Conservation (phyloP, 2,888 invertebrate genomes). For the Ischnus inquisitorius region DNA sequence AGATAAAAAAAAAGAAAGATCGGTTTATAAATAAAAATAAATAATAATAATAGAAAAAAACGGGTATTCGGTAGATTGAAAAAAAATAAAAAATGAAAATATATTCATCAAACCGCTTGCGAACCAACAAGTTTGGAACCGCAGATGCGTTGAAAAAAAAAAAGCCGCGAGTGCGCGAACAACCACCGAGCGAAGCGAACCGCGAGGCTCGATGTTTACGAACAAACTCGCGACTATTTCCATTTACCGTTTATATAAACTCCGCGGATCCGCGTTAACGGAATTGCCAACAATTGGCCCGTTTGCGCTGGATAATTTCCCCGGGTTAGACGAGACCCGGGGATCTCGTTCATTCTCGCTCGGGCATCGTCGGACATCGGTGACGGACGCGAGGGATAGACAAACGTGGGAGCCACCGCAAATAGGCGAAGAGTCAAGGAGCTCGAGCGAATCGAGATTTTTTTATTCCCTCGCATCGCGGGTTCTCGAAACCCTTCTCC, state of each 20-base stretch:
- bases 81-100: not conserved
- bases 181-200: constrained; percentile 29
- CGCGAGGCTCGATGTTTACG: constrained; percentile 29
- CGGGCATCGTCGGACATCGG: not conserved
- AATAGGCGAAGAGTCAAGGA: constrained; percentile 24
- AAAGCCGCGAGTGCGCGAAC: constrained; percentile 1
- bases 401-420: constrained; percentile 20
- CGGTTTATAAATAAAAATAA: not conserved
- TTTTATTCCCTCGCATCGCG: not conserved
- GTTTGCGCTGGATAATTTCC: constrained; percentile 40
- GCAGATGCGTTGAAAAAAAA: not conserved
- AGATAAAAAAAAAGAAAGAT: constrained; percentile 1
- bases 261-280: constrained; percentile 47
- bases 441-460: constrained; percentile 15
- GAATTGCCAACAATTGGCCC: constrained; percentile 76
- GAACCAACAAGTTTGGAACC: not conserved
- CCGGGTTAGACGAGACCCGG: not conserved
- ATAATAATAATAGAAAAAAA: too few relatives aligned
- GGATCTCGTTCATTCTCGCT: not conserved
- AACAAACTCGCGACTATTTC: constrained; percentile 40
- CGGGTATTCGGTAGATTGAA: too few relatives aligned
- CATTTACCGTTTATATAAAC: constrained; percentile 74
- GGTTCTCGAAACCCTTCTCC: constrained; percentile 63
- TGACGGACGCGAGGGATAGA: constrained; percentile 18
- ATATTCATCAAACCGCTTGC: not conserved